Conservation (phyloP, 2,888 invertebrate species). For the Chirona hameri region DNA sequence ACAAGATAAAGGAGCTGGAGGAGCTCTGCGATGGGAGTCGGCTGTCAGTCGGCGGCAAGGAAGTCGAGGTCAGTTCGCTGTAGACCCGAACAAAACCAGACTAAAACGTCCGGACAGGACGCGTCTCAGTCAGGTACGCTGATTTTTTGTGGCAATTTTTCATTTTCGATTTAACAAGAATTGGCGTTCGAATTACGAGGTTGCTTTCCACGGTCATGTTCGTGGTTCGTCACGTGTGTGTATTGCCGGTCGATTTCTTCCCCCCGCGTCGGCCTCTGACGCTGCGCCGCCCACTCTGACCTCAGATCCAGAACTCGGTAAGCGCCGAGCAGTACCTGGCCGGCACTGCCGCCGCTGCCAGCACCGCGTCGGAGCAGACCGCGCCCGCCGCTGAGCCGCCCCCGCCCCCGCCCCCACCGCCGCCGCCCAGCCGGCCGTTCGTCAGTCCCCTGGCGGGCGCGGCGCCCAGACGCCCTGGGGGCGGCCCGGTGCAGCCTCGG, state of each 20-base stretch:
- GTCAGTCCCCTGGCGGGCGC: constrained; percentile 34
- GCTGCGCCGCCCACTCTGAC: not conserved
- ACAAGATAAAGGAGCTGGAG: constrained; percentile 46
- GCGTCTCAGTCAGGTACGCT: not conserved
- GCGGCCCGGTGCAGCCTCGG: constrained; percentile 40
- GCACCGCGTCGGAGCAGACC: not conserved
- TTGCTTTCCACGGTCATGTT: no score
- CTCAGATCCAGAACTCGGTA: not conserved
- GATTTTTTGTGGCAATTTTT: not conserved
- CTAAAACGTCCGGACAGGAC: not conserved
- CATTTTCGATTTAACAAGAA: not conserved
- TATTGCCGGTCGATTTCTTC: no score
- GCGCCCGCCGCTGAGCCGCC: not conserved
- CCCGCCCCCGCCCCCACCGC: constrained; percentile 4
- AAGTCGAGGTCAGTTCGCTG: constrained; percentile 55
- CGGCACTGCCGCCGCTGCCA: not conserved
- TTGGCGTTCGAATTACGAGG: no score
- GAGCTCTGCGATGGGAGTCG: constrained; percentile 52
- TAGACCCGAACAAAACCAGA: no score
- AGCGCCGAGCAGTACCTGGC: not conserved
- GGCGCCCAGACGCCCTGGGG: not conserved
- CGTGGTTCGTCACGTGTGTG: no score
- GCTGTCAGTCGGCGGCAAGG: constrained; percentile 55
- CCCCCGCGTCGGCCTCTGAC: no score
- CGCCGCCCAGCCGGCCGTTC: constrained; percentile 37